Conservation (phyloP, 2,113 vertebrate species). For the Gnathonemus longibarbis region DNA sequence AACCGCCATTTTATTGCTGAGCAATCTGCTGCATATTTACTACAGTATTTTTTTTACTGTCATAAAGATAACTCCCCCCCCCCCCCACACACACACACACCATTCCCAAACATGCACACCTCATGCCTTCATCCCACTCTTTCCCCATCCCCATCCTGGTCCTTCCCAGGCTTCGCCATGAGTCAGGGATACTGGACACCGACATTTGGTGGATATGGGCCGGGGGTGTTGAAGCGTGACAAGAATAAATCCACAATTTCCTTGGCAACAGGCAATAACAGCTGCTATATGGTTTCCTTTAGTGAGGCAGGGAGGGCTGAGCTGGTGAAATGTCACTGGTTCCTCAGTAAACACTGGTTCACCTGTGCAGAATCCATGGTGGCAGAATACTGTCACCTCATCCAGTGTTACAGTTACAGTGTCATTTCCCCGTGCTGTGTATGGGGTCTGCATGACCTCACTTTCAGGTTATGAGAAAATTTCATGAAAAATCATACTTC, state of each 20-base stretch:
- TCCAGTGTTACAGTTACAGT: not conserved
- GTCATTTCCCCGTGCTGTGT: not conserved
- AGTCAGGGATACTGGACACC: slow-evolving; percentile 2
- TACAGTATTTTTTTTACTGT: not conserved
- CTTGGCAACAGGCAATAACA: not conserved
- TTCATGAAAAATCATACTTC: not conserved
- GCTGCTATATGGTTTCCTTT: not conserved
- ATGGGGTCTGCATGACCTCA: not conserved
- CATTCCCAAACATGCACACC: not conserved
- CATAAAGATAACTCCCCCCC: not conserved
- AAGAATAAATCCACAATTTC: slow-evolving; percentile 13
- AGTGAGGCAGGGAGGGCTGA: not conserved
- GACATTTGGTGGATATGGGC: slow-evolving; percentile 10
- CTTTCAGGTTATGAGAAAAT: not conserved
- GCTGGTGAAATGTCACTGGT: not conserved
- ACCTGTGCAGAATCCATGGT: not conserved
- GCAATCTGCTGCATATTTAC: not conserved
- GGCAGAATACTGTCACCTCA: not conserved
- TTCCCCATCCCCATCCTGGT: not conserved
- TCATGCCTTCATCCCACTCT: not conserved
- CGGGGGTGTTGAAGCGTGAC: slow-evolving; percentile 9
- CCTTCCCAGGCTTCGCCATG: not conserved
- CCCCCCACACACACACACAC: not conserved
- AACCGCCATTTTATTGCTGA: not conserved
- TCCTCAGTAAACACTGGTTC: not conserved